Evolutionary conservation across 2,888 invertebrate genomes (phyloP), one percentile per base, ranked within the genome.

Genomic region (Campoplex nolae): DNA sequence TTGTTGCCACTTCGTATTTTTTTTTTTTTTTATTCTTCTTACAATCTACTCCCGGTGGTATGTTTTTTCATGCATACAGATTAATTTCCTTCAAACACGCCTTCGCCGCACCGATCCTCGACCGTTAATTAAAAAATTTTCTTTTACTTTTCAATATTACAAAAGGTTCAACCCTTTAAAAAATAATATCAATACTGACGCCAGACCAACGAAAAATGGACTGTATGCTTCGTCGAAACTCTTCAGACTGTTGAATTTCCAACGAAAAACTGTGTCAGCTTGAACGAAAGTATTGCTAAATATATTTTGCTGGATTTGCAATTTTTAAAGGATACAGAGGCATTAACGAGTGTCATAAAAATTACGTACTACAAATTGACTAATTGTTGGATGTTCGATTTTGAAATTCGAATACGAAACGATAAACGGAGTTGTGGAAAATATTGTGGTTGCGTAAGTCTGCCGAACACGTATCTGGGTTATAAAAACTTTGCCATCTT

Each of bases 381-480:
- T 42, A 32, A 81, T 78, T 74, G 51, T 67, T 51, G 48, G 32
- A 56, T 11, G 77, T 73, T 73, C 54, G 87, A 89, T 90, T 90
- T 89, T 65, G 88, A 88, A 89, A 90, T 89, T 87, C 88, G 54
- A 58, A 70, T 62, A 62, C 32, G 0, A 81, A 2, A 48, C 35
- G 8, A 71, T 13, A 23, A 45, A 74, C 23, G 32, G 11, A 65
- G 23, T 13, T 13, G 35, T 54, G n/a, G 32, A 28, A 35, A 0
- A 23, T 23, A 23, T 23, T 23, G 23, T 23, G 23, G 23, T 86
- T 86, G 83, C 80, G 80, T 80, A 81, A 86, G 35, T 48, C 32
- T 56, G n/a, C 62, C 77, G 73, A 42, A 73, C 16, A 35, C 32
- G 70, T 73, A 73, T 51, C 51, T 65, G 73, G 56, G 70, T 70